Base-by-base conservation (phyloP, 2,113 vertebrate species). In the Equus przewalskii region DNA sequence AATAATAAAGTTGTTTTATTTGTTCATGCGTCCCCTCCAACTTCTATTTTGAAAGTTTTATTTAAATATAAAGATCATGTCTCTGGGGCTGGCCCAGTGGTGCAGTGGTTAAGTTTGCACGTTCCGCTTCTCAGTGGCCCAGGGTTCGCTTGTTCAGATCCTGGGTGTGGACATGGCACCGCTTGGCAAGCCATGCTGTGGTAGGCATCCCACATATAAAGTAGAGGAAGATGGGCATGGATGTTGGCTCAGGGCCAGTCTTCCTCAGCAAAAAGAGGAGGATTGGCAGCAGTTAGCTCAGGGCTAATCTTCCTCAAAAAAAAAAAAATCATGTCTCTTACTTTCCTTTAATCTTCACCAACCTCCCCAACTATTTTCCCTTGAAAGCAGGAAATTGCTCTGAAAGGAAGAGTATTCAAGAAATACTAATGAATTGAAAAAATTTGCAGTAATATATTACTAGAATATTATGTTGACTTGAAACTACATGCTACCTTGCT, bases 1-100 rank as follows among this genome's bases (percentile, higher is more conserved):
- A 70, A 28, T 81, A 88, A 83, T 19, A 92, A 94, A 90, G 4
- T 79, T 82, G 5, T 36, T 83, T 86, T 69, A 44, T 85, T 91
- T 96, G 36, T 81, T 60, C 56, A 56, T 51, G 28, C 15, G 16
- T 54, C 22, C 21, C 30, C 21, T 5, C 14, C 33, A 11, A 33
- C 24, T 76, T 88, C 24, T 49, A 62, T 4, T 54, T 19, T 41
- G 28, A 93, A 86, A 54, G 19, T 75, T 91, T 92, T 60, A 80
- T 70, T 95, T 36, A 90, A 92, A 86, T 86, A 54, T 65, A 54
- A 93, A 79, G 46, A 36, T 24, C 26, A 67, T 72, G 13, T 11
- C 33, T 14, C 58, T 94, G 36, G 36, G 36, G 36, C 36, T 3
- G 36, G 36, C 36, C 36, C 36, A 41, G 36, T 41, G 36, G 36